Evolutionary conservation across 2,113 vertebrate species (phyloP).

Genomic region (Gambusia holbrooki): DNA sequence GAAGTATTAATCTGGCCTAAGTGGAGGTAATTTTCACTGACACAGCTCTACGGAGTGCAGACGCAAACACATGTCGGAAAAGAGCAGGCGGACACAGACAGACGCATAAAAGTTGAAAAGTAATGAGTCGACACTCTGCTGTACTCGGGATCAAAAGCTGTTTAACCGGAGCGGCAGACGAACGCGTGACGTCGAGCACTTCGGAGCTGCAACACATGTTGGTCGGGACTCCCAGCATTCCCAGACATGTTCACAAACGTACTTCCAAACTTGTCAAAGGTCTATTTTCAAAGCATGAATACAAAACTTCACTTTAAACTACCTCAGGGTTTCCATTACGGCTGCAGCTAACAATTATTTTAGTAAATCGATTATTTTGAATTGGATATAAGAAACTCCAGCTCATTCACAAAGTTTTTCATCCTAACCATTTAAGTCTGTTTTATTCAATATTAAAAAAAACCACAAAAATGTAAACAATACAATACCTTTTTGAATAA

Average conservation of each 20-base stretch:
- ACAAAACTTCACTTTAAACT: background rate
- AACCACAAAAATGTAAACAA: too few species aligned
- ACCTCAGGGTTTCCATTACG: too few species aligned
- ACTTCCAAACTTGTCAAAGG: background rate
- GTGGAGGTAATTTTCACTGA: constrained; percentile 50
- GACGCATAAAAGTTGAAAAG: constrained; percentile 34
- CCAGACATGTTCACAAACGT: too few species aligned
- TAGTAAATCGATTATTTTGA: too few species aligned
- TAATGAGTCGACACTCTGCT: constrained; percentile 66
- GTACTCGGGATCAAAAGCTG: constrained; percentile 47
- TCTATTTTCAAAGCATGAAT: background rate
- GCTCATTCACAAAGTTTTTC: too few species aligned
- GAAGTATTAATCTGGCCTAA: constrained; percentile 33
- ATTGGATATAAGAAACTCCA: too few species aligned
- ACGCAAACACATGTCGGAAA: constrained; percentile 54
- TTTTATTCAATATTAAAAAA: too few species aligned
- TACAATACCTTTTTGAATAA: too few species aligned
- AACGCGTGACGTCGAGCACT: constrained; percentile 19
- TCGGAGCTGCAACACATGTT: background rate
- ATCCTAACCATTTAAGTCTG: too few species aligned
- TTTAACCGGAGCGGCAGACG: constrained; percentile 40
- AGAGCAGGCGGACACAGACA: constrained; percentile 31
- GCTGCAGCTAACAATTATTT: too few species aligned
- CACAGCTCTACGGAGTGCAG: constrained; percentile 52
- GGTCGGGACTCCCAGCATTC: too few species aligned